Conservation (phyloP, 2,797 vertebrate species). For the Rhinoraja longicauda region DNA sequence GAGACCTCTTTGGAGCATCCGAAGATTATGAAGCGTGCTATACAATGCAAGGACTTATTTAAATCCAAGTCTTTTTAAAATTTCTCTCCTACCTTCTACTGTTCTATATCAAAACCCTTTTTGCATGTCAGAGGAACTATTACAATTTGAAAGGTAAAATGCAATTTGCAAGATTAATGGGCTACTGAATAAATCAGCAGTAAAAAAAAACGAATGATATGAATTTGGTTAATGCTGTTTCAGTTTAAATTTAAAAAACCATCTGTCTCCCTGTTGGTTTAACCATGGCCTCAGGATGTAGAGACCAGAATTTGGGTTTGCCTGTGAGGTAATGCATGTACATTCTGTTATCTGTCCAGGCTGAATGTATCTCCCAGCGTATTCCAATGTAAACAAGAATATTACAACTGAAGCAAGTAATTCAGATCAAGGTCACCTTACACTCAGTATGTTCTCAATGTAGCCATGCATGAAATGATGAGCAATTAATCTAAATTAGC, state of each 20-base stretch:
- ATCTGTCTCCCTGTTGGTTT: not conserved
- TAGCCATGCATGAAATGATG: slow-evolving; percentile 33
- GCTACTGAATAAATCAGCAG: not conserved
- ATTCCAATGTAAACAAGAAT: not conserved
- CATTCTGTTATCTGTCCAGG: not conserved
- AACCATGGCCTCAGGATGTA: not conserved
- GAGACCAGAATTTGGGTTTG: not conserved
- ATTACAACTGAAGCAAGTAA: not conserved
- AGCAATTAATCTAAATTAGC: slow-evolving; percentile 11
- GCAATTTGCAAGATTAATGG: slow-evolving; percentile 1
- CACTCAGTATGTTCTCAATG: slow-evolving; percentile 9
- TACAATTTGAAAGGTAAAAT: not conserved
- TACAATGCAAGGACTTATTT: no score
- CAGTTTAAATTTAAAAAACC: not conserved
- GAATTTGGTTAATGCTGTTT: slow-evolving; percentile 4
- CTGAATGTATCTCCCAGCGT: not conserved
- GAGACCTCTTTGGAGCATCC: no score
- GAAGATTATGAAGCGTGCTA: no score
- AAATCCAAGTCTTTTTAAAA: no score
- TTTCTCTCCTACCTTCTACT: not conserved
- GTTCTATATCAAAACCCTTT: not conserved
- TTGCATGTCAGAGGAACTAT: not conserved
- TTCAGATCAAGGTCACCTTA: slow-evolving; percentile 13
- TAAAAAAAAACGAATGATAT: not conserved
- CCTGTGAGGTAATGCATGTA: not conserved